Evolutionary conservation across 2,888 invertebrate species (phyloP).

Genomic region (Cancer borealis): DNA sequence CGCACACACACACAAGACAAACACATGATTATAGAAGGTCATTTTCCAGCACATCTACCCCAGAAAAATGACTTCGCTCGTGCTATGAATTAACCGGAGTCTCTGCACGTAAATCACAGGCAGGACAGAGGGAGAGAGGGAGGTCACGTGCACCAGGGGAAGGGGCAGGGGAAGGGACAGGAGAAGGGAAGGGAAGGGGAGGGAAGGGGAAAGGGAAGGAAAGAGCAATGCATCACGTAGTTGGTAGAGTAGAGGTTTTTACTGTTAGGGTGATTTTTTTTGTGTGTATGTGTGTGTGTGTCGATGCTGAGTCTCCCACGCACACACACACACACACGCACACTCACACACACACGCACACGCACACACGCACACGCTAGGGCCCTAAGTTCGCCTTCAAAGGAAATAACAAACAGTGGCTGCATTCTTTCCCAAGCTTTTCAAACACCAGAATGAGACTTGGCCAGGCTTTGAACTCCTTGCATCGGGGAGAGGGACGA

Average conservation of each 20-base stretch:
- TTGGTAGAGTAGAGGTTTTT: not conserved
- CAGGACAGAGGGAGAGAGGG: not conserved
- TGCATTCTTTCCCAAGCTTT: not conserved
- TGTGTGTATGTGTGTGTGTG: conserved; percentile 26
- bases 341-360: not conserved
- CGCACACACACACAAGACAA: not conserved
- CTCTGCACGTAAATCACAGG: not conserved
- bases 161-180: not conserved
- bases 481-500: not conserved
- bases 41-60: not conserved
- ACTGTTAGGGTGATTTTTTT: not conserved
- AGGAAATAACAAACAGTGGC: not conserved
- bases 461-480: not conserved
- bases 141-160: not conserved
- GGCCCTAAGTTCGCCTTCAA: not conserved
- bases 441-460: conserved; percentile 14
- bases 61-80: not conserved
- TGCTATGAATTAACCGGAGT: not conserved
- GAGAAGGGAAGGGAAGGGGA: not conserved
- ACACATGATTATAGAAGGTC: not conserved
- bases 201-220: not conserved
- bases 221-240: not conserved
- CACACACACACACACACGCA: not conserved
- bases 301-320: not conserved
- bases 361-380: not conserved